Evolutionary conservation across 2,113 vertebrate genomes (phyloP), one percentile per base, ranked within the genome.

Genomic region (Osmerus mordax): DNA sequence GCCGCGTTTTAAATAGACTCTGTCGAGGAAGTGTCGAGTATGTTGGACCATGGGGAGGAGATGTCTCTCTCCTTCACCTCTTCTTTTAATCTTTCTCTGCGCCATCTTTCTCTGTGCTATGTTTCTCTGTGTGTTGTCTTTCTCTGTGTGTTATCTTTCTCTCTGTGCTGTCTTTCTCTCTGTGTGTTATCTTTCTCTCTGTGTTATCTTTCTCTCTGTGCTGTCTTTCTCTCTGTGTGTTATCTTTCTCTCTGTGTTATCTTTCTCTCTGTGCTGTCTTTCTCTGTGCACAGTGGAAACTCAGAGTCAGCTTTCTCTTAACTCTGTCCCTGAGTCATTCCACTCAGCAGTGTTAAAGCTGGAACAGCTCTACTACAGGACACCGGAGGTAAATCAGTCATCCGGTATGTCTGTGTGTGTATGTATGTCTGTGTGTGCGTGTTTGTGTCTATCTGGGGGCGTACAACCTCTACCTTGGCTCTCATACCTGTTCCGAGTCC

Each of bases 1-100:
- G 11, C 29, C 23, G 13, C 14, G 67, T 80, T 77, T 81, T 80
- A 67, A 83, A 84, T 78, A 84, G 84, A 81, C 51, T 55, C 36
- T 13, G 11, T 15, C 8, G 25, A 59, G 16, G 23, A 71, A 69
- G 69, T 23, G 62, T 69, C 55, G 76, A 76, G 80, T 23, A 64
- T 69, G 64, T 81, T 60, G 54, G 71, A 56, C 65, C 56, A 25
- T 25, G 58, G 73, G 56, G 65, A 64, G 64, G 76, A 59, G 72
- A 72, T 25, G 78, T 70, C 70, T 71, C 12, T 9, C 4, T 63
- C 36, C 55, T 28, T n/a, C 53, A 69, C 60, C 67, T 28, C 62
- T 28, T 78, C 75, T 65, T n/a, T 80, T 76, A 32, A 54, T 53
- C 9, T 54, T 25, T n/a, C 23, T 54, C 53, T 14, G 32, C 4